Evolutionary conservation across 2,113 vertebrate genomes (phyloP).

Genomic region (Proterorhinus semilunaris): DNA sequence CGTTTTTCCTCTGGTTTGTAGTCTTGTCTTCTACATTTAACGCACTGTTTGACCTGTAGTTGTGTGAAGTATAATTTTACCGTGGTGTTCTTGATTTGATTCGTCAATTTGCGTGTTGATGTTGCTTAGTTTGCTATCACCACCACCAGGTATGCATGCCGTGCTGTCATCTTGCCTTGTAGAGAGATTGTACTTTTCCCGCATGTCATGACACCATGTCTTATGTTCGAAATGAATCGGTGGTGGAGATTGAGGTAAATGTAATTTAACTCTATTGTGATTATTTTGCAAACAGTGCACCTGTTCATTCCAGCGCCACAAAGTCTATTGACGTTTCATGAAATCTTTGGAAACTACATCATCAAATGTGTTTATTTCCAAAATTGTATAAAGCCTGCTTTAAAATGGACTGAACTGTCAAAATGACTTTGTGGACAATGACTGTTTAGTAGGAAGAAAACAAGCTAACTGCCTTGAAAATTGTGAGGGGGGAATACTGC

Average conservation of each 20-base stretch:
- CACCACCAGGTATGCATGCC: constrained; percentile 57
- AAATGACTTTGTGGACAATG: neutral
- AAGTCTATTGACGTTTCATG: neutral
- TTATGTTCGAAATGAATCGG: neutral
- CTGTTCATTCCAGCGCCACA: constrained; percentile 5
- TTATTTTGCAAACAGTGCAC: neutral
- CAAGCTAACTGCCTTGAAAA: too few species aligned
- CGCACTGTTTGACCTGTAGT: neutral
- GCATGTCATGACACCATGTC: neutral
- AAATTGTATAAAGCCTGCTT: neutral
- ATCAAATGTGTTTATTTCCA: neutral
- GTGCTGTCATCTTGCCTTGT: neutral
- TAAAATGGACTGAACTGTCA: neutral
- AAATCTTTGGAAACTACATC: neutral
- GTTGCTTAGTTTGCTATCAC: constrained; percentile 20
- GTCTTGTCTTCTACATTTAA: neutral
- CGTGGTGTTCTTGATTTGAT: neutral
- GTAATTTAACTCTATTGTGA: neutral
- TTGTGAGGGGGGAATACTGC: too few species aligned
- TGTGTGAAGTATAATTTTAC: neutral
- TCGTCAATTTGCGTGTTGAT: constrained; percentile 27
- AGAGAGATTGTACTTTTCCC: neutral
- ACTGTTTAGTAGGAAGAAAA: too few species aligned
- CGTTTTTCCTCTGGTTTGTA: neutral
- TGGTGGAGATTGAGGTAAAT: constrained; percentile 1